Evolutionary conservation across 1,140 invertebrate genomes (phyloP).

Genomic region (Lamellibrachia luymesi): DNA sequence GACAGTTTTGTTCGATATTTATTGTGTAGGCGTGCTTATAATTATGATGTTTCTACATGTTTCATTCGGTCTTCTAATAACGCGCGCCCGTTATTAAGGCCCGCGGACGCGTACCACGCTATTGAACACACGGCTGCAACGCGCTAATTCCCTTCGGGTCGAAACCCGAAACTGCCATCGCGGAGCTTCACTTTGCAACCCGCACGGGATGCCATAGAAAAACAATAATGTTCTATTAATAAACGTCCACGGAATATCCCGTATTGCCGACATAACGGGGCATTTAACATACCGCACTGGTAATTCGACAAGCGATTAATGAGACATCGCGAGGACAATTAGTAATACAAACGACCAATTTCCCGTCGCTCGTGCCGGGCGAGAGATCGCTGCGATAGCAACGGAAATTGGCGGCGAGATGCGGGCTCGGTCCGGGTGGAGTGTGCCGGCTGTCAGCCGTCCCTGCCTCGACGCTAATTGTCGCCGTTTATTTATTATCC

Average conservation of each 20-base stretch:
- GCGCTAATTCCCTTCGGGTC: background rate
- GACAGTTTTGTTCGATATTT: background rate
- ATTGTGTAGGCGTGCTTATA: background rate
- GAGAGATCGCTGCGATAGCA: background rate
- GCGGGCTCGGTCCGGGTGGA: background rate
- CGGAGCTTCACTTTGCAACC: background rate
- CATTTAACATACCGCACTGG: background rate
- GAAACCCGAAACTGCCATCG: background rate
- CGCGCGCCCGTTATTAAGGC: background rate
- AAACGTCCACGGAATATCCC: background rate
- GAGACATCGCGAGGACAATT: background rate
- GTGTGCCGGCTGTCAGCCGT: background rate
- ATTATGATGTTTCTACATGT: background rate
- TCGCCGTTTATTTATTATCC: background rate
- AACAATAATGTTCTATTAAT: background rate
- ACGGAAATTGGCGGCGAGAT: background rate
- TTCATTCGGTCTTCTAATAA: background rate
- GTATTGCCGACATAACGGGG: background rate
- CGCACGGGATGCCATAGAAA: background rate
- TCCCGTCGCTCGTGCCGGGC: background rate
- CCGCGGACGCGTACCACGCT: background rate
- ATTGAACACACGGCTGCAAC: background rate
- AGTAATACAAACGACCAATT: background rate
- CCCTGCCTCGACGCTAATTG: background rate
- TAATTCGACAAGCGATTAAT: background rate